Conservation (phyloP, 2,113 vertebrate genomes). For the Calcarius ornatus region DNA sequence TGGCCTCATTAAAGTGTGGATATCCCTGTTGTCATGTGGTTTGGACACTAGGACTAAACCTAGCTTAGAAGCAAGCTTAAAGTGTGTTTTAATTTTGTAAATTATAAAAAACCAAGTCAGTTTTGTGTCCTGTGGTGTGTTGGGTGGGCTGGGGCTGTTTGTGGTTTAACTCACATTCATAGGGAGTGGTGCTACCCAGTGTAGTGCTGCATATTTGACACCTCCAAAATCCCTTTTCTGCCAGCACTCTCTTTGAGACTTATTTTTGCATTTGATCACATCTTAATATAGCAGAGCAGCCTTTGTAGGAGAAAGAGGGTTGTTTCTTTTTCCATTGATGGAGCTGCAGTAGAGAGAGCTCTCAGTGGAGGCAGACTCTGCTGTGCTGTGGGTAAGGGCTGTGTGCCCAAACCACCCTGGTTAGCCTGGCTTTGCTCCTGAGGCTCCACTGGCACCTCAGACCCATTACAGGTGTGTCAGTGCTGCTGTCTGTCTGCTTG, state of each 20-base stretch:
- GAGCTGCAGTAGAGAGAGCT: neutral
- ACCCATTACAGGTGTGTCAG: neutral
- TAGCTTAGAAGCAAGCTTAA: neutral
- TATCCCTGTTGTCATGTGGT: neutral
- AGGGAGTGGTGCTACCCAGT: constrained; percentile 27
- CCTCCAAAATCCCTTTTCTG: neutral
- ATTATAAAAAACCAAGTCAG: neutral
- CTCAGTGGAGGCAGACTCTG: neutral
- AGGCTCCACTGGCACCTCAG: neutral
- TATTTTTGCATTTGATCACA: neutral
- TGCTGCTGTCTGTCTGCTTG: neutral
- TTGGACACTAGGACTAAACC: neutral
- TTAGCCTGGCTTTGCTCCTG: neutral
- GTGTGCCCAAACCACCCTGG: neutral
- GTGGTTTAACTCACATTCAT: constrained; percentile 55
- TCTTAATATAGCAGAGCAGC: neutral
- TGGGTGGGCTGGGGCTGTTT: constrained; percentile 42
- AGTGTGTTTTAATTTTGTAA: neutral
- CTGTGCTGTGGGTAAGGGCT: neutral
- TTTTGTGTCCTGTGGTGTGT: neutral
- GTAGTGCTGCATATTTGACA: constrained; percentile 46
- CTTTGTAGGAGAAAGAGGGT: neutral
- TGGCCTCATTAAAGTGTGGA: neutral
- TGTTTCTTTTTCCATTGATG: neutral
- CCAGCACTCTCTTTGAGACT: neutral